Evolutionary conservation across 2,888 invertebrate species (phyloP), one percentile per base, ranked within the genome.

Genomic region (Megastigmus dorsalis): DNA sequence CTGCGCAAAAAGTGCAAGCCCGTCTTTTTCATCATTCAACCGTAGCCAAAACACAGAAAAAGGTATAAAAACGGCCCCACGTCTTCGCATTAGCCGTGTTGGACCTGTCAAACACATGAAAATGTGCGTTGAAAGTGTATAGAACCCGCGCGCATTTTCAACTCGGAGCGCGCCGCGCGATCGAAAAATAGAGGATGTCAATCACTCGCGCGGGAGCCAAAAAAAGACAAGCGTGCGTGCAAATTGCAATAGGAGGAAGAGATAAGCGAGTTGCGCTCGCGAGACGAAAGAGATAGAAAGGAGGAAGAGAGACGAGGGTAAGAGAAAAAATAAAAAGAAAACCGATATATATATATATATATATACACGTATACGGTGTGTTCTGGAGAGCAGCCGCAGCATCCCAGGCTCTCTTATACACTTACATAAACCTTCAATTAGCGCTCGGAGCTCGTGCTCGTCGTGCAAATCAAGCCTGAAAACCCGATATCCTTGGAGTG

Each of bases 401-500:
- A 59, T 72, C 52, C 30, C 63, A 10, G 62, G 62, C 43, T 38
- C 52, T 54, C 48, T n/a, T n/a, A n/a, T n/a, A 15, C 55, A 73
- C 74, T 71, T 76, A 76, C 60, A 71, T 76, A 74, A 77, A 71
- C 66, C 71, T 74, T 70, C 71, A 74, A 77, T 77, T 77, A 77
- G 73, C 65, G 63, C 54, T 41, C 43, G 41, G 26, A 54, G 59
- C 28, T 10, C 33, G 41, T 36, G 71, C 26, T 20, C 1, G 23
- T 9, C 33, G 60, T 54, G 71, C 71, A 74, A 77, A 74, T 73
- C 68, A 74, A 69, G 71, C 69, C 48, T 50, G 75, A 78, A 70
- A 78, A 76, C 70, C 66, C 73, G 78, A 78, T 79, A 79, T 78
- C 73, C 76, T 78, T 77, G 76, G 68, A 45, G 59, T 43, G 50